Conservation (phyloP, 1,140 invertebrate species). For the Bombus cullumanus region DNA sequence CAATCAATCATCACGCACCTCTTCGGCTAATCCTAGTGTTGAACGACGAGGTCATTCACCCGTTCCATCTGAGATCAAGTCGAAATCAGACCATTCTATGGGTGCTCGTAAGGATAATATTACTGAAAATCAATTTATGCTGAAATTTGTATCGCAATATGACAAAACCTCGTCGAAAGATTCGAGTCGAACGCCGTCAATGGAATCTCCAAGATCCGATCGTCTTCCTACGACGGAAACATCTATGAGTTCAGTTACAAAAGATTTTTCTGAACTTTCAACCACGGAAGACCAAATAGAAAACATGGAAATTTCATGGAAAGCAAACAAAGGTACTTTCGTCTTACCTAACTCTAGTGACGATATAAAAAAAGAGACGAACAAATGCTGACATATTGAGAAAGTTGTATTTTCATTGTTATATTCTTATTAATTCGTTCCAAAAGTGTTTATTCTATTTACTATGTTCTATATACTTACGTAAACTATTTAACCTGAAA, state of each 20-base stretch:
- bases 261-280: neutral
- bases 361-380: neutral
- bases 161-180: neutral
- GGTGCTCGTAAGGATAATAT: neutral
- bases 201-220: neutral
- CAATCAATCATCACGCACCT: neutral
- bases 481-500: neutral
- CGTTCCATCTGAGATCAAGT: neutral
- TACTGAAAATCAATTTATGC: neutral
- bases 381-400: constrained; percentile 15
- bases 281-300: constrained; percentile 22
- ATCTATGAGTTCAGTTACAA: neutral
- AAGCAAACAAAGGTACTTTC: constrained; percentile 54
- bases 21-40: neutral
- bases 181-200: too few relatives aligned
- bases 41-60: neutral
- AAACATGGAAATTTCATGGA: constrained; percentile 63
- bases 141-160: neutral
- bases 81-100: neutral
- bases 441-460: neutral
- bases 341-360: constrained; percentile 6
- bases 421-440: neutral
- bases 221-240: neutral
- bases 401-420: neutral
- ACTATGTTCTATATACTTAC: neutral